These are phyloP conservation scores for Scarus forsteni DNA, from an alignment of 2,797 vertebrate genomes.

Conservation along the genomic window DNA sequence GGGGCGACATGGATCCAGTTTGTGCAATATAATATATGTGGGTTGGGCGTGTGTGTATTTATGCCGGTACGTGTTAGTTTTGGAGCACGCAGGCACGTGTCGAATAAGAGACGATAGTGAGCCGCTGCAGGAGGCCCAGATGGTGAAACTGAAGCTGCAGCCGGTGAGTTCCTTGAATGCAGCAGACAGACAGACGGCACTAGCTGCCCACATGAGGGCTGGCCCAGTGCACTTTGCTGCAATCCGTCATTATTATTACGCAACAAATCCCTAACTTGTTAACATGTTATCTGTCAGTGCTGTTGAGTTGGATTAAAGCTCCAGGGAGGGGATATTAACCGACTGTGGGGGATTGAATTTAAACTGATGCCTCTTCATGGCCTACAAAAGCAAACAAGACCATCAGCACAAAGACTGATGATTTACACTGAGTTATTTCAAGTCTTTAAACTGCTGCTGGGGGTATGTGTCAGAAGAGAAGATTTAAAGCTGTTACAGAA, in stretches of 20 bases:
- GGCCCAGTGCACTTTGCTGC: constrained; percentile 11
- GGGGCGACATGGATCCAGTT: constrained; percentile 57
- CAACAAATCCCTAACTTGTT: constrained; percentile 16
- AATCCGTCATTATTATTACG: constrained; percentile 17
- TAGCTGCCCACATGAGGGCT: constrained; percentile 42
- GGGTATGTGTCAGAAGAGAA: no score
- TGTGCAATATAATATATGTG: constrained; percentile 26
- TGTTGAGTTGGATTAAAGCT: background rate
- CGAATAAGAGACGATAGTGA: constrained; percentile 14
- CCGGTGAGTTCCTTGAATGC: constrained; percentile 8
- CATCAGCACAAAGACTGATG: no score
- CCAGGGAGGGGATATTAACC: no score
- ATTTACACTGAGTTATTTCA: no score
- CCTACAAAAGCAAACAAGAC: background rate
- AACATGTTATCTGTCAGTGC: constrained; percentile 11
- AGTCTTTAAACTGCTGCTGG: no score
- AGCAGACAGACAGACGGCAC: constrained; percentile 30
- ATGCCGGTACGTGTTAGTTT: constrained; percentile 9
- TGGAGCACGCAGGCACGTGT: constrained; percentile 19
- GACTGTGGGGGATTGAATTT: no score
- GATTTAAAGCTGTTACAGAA: no score
- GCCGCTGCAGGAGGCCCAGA: constrained; percentile 11
- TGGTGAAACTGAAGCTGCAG: constrained; percentile 48
- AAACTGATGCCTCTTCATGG: no score
- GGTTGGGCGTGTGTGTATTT: background rate